Conservation (phyloP, 1,140 invertebrate genomes). For the Mizuhopecten yessoensis region DNA sequence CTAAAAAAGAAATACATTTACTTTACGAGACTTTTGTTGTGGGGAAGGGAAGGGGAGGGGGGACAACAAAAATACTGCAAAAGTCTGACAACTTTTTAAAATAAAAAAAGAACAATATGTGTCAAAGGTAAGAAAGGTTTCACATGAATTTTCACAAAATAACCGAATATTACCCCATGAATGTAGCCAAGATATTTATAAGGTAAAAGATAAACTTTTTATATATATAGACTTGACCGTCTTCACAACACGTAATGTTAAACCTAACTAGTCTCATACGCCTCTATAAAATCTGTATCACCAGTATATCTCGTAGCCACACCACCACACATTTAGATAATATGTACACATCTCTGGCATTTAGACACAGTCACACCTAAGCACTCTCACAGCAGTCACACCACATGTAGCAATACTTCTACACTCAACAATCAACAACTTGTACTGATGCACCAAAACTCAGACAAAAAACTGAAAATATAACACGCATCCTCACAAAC, state of each 20-base stretch:
- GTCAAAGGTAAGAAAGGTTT: too few relatives aligned
- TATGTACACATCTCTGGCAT: neutral
- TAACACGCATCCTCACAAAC: neutral
- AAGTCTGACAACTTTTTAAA: neutral
- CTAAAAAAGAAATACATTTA: too few relatives aligned
- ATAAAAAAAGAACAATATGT: neutral
- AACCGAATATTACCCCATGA: neutral
- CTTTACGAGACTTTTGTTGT: too few relatives aligned
- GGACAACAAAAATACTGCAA: neutral
- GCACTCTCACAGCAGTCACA: neutral
- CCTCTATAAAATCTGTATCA: conserved; percentile 29
- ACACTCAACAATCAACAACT: conserved; percentile 32
- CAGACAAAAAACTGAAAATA: neutral
- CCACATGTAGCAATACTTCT: too few relatives aligned
- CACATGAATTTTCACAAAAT: neutral
- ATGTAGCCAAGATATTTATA: neutral
- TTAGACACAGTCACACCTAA: neutral
- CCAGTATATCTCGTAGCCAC: neutral
- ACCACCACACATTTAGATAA: neutral
- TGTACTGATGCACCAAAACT: conserved; percentile 24
- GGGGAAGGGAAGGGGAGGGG: neutral
- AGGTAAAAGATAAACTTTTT: conserved; percentile 1
- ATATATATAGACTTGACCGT: conserved; percentile 21
- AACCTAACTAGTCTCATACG: neutral
- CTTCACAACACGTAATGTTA: conserved; percentile 38